These are phyloP conservation scores for Agrotis segetum DNA, from an alignment of 2,888 invertebrate genomes.

Conservation along the genomic window DNA sequence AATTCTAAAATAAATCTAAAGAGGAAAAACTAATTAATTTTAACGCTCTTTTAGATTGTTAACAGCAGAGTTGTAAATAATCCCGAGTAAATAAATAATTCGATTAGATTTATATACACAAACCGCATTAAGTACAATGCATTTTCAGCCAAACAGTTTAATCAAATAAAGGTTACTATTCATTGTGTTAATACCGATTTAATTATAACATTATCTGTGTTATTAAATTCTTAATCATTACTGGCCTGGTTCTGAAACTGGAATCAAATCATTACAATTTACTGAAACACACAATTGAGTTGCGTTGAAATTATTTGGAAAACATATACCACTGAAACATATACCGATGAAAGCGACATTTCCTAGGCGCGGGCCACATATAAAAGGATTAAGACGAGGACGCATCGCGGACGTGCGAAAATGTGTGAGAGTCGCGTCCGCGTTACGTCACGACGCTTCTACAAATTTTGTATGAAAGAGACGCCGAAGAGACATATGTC, in stretches of 20 bases:
- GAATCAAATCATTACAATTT: neutral
- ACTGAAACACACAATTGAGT: too few species aligned
- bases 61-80: neutral
- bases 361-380: too few species aligned
- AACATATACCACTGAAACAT: too few species aligned
- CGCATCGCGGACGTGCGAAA: too few species aligned
- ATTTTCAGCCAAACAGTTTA: neutral
- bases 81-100: neutral
- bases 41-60: too few species aligned
- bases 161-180: neutral
- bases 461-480: too few species aligned
- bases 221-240: conserved; percentile 8
- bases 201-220: neutral
- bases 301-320: too few species aligned
- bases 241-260: conserved; percentile 1
- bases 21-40: neutral
- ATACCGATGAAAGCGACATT: too few species aligned
- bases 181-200: neutral
- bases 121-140: neutral
- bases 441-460: too few species aligned
- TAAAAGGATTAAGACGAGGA: too few species aligned
- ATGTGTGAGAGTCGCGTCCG: too few species aligned
- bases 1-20: neutral
- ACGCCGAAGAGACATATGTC: too few species aligned
- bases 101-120: neutral